Evolutionary conservation across 2,888 invertebrate genomes (phyloP), one percentile per base, ranked within the genome.

Genomic region (Lumbricus terrestris): DNA sequence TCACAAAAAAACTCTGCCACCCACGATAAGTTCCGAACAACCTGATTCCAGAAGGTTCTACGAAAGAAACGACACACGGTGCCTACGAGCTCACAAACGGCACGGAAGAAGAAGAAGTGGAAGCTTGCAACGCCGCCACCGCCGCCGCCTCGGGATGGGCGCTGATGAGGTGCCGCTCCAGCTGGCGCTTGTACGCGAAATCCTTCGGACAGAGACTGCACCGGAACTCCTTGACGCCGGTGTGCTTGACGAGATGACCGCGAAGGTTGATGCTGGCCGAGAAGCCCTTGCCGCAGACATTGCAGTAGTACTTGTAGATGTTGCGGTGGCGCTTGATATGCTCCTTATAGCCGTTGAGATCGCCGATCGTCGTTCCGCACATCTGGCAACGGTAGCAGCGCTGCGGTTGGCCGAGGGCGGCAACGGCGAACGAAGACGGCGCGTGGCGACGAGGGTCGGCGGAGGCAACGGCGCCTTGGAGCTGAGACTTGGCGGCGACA

Each of bases 251-350:
- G 69, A 69, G 69, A n/a, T 69, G 69, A 0, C 69, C 69, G 69
- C 69, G 69, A 69, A 69, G 69, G 69, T 69, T 69, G 69, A 69
- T 69, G n/a, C 69, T 69, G 69, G 69, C 69, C 69, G 69, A 69
- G 69, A 69, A 69, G 3, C 69, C 69, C n/a, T 69, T 69, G 11
- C 69, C 69, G n/a, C 69, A 69, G 69, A 69, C 69, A n/a, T 69
- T 69, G 69, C 69, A 69, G 69, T 69, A 69, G 69, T 69, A 69
- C n/a, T 69, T 69, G 69, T 69, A 69, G n/a, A 69, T 69, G n/a
- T 69, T 69, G 13, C 69, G 69, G n/a, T 69, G 69, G 29, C 69
- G 69, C 13, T 69, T 69, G 8, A 69, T 13, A n/a, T 69, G 69
- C 69, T 69, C 69, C 69, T 69, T 69, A 69, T 69, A 69, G 69